A percentile compares a stretch with the other conserved stretches of the same genome.
These are phyloP conservation scores for Pelmatolapia mariae DNA, from an alignment of 2,113 vertebrate genomes.

Conservation along the genomic window DNA sequence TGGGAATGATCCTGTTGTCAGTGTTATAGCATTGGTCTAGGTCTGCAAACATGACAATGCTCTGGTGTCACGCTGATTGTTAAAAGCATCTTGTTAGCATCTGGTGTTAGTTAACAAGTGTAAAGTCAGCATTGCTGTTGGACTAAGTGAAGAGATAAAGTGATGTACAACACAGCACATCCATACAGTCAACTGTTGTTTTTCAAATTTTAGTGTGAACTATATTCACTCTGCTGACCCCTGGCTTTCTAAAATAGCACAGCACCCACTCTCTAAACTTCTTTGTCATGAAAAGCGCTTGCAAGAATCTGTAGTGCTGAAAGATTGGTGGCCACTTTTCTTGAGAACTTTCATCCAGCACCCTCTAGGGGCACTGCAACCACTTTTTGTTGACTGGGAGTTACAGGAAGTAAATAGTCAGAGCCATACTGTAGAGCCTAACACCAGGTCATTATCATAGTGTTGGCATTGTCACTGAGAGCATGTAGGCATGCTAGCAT, in stretches of 20 bases:
- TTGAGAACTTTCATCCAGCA: background rate
- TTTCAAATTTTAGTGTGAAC: background rate
- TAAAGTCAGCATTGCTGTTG: background rate
- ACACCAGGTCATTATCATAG: background rate
- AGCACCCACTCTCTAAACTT: background rate
- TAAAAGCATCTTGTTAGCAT: background rate
- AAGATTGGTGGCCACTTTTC: background rate
- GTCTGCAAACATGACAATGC: background rate
- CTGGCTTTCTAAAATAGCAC: background rate
- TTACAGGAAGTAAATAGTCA: background rate
- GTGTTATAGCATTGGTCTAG: background rate
- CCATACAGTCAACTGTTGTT: background rate
- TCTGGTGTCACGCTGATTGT: background rate
- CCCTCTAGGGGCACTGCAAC: background rate
- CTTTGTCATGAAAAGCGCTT: background rate
- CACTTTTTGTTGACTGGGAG: background rate
- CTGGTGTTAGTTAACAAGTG: background rate
- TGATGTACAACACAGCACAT: background rate
- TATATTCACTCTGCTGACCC: background rate
- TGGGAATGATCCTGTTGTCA: background rate
- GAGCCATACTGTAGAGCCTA: too few relatives aligned
- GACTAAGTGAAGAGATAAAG: background rate
- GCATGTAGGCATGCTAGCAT: background rate
- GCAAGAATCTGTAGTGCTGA: background rate
- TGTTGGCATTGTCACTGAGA: background rate